Base-by-base conservation (phyloP, 2,113 vertebrate genomes). In the Cettia cetti region DNA sequence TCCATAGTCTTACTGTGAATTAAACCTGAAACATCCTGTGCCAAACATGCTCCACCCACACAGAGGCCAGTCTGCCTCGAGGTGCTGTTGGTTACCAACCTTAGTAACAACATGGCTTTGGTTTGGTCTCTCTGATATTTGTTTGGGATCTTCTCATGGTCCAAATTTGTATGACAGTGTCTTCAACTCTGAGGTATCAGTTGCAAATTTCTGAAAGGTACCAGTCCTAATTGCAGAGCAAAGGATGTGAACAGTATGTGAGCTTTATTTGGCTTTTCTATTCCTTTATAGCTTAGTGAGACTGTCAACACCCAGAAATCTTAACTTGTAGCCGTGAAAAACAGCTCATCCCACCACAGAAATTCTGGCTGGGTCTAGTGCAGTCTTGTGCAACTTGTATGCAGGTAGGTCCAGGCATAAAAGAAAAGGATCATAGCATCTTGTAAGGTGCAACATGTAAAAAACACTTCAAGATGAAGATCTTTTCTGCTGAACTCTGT, bases 21-120 rank as follows among this genome's bases (percentile, higher is more conserved):
- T 26, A 64, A 87, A 59, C 30, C 42, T 66, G 70, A 66, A 47
- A 17, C 33, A 24, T 33, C 37, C 49, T 39, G 59, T 57, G 68
- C 50, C 52, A 13, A 19, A 16, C 21, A 2, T 3, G 2, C 23
- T 77, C 37, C 42, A 23, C 68, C 63, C 53, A 12, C 7, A 0
- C 42, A 1, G 10, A 23, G 54, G 9, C 50, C 33, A 50, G 3
- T 47, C 19, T 33, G 59, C 3, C 0, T 52, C 42, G 40, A 0
- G 0, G 28, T 50, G 49, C 33, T 42, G 7, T 54, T 84, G 56
- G 56, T 69, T 59, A 21, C 50, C 53, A 71, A n/a, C 79, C 44
- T 57, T 37, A 16, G 22, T 21, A 70, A 86, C 72, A 77, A 4
- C 23, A 10, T n/a, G 0, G 31, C 68, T 91, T 86, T 95, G 89